Base-by-base conservation (phyloP, 2,113 vertebrate genomes). In the Mus pahari region DNA sequence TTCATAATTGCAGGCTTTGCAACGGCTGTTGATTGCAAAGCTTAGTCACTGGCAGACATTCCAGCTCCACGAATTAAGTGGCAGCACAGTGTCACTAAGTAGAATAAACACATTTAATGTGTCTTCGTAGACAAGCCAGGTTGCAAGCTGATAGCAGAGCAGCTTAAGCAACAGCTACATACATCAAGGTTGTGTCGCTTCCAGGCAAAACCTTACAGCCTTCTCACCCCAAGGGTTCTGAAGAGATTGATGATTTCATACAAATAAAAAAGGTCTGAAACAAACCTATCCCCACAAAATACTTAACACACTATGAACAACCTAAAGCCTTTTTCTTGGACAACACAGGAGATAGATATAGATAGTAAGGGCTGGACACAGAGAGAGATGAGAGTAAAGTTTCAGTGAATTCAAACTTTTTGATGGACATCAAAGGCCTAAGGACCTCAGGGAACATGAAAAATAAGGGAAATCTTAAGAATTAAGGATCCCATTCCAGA, bases 31-130 rank as follows among this genome's bases (percentile, higher is more conserved):
- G 74, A 94, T 93, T 74, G 94, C 33, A 87, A 78, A 48, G 78
- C 55, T 87, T 84, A 75, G 78, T 94, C 83, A 79, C 81, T 66
- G 91, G 64, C 81, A 92, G 71, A 81, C 77, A 70, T 58, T 96
- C 93, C 87, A 64, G 50, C 81, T 60, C 64, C 3, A 31, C 50
- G 91, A 94, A 94, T 95, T 89, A 96, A 92, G 94, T 45, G 71
- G 75, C 42, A 86, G 68, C 81, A 86, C 36, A 33, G 78, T 89
- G 81, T 28, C 75, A 86, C 50, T 58, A 84, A 87, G 79, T 0
- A 60, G 74, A 74, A 91, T 93, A 90, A 94, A 28, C 48, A 50
- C 73, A 81, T 90, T 92, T 91, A 95, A 70, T 22, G 58, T 90
- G 92, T 81, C 64, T 70, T 78, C 55, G 68, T n/a, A 70, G 24